Evolutionary conservation across 2,888 invertebrate genomes (phyloP).

Genomic region (Noctuana brunneofusca): DNA sequence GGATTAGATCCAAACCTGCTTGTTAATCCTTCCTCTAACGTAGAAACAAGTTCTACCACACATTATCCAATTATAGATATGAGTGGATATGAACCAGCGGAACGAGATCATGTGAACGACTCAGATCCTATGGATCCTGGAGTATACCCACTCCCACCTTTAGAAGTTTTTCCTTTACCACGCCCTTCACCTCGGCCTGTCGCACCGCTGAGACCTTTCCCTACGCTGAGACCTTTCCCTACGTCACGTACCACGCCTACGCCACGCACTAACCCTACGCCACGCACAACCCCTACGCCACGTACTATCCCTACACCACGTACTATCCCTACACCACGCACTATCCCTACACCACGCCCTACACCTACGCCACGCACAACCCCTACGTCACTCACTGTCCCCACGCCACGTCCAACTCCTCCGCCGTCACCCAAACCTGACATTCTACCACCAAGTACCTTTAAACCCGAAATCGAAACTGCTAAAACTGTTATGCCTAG

Average conservation of each 20-base stretch:
- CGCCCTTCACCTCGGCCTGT: not conserved
- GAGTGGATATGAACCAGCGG: conserved; percentile 5
- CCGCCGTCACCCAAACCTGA: not conserved
- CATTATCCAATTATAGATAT: conserved; percentile 4
- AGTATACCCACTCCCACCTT: not conserved
- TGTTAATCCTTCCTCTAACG: not conserved
- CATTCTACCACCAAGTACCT: not conserved
- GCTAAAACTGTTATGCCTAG: not conserved
- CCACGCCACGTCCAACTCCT: not conserved
- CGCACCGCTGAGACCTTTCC: not conserved
- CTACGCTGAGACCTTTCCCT: not conserved
- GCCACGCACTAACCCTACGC: not conserved
- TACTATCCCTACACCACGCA: not conserved
- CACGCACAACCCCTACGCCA: not conserved
- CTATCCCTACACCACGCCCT: not conserved
- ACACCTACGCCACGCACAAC: not conserved
- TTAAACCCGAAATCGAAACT: not conserved
- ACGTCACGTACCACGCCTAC: not conserved
- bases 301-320: not conserved
- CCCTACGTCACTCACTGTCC: not conserved
- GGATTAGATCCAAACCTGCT: not conserved
- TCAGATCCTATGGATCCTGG: not conserved
- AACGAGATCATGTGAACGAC: not conserved
- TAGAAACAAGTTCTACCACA: not conserved
- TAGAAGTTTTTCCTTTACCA: not conserved